Base-by-base conservation (phyloP, 2,113 vertebrate genomes). In the Trogon melanurus region DNA sequence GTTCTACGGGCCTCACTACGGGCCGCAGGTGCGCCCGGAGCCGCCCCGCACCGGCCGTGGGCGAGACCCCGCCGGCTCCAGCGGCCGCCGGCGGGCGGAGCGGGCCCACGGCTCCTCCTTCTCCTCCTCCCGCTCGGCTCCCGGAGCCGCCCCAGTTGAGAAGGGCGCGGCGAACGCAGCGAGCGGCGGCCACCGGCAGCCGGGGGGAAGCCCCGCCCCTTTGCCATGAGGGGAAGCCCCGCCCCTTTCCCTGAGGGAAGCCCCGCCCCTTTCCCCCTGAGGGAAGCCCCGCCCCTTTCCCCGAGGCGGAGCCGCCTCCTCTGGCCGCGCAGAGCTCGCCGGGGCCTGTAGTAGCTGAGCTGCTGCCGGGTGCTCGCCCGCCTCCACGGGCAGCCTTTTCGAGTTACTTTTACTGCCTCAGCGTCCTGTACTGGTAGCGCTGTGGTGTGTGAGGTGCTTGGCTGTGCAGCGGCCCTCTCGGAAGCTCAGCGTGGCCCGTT, bases 91-190 rank as follows among this genome's bases (percentile, higher is more conserved):
- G 29, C 44, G 4, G 34, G 25, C 30, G 38, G 6, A 22, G 22
- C 23, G 8, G 4, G 12, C 8, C 1, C 3, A 5, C 1, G 14
- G 0, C 7, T 7, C 14, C 6, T 47, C 9, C 1, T 36, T 27
- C 3, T 30, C 10, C 5, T 13, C 13, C 3, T 58, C 19, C 21
- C 16, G 20, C n/a, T 36, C 57, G 34, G 60, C 75, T 79, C 45
- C 47, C 27, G 12, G 48, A 61, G 51, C 71, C 16, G 67, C 57
- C 58, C 15, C 6, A 26, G 4, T 19, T 4, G 69, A 44, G 16
- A 10, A 7, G 25, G 6, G 17, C 9, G 13, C 36, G 4, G 16
- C 25, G 17, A 9, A 20, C 21, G 36, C 34, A 34, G 71, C 15
- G 38, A 12, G 0, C 12, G 10, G 48, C 9, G 11, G 30, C 47